Evolutionary conservation across 2,888 invertebrate species (phyloP), one percentile per base, ranked within the genome.

Genomic region (Conchocele bisecta): DNA sequence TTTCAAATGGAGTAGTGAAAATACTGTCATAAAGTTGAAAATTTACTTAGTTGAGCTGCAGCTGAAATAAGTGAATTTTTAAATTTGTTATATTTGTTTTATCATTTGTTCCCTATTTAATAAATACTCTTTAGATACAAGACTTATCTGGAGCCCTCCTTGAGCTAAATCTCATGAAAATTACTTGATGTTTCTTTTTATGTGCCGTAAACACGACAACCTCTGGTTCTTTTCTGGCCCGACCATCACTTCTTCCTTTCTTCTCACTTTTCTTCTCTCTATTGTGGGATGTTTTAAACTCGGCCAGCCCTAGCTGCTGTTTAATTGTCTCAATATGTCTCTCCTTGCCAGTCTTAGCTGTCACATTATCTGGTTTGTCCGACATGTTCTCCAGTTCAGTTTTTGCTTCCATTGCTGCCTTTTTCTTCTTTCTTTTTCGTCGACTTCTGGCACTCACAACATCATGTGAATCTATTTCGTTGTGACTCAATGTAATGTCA

Each of bases 151-250:
- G n/a, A n/a, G n/a, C n/a, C n/a, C n/a, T n/a, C n/a, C n/a, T n/a
- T n/a, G n/a, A n/a, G n/a, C n/a, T n/a, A n/a, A n/a, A n/a, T n/a
- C n/a, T n/a, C n/a, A n/a, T n/a, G n/a, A n/a, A n/a, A n/a, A n/a
- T n/a, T n/a, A n/a, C n/a, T n/a, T n/a, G 57, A 28, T 54, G 57
- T 60, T 64, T 75, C 29, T 77, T 75, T 9, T 72, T 76, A 13
- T 78, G 79, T 28, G 80, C 81, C 58, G 75, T 61, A 74, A 81
- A 86, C 20, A 86, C 82, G 24, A 85, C 70, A 17, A 86, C 77
- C 63, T 84, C 83, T 13, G 82, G 81, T 44, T 75, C 70, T 39
- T 58, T 33, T 42, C 53, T 54, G 3, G 9, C 29, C 39, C 44
- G 61, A 26, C 13, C 7, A 26, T 33, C 28, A 13, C 13, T 22